Conservation (phyloP, 2,113 vertebrate genomes). For the Zootoca vivipara region DNA sequence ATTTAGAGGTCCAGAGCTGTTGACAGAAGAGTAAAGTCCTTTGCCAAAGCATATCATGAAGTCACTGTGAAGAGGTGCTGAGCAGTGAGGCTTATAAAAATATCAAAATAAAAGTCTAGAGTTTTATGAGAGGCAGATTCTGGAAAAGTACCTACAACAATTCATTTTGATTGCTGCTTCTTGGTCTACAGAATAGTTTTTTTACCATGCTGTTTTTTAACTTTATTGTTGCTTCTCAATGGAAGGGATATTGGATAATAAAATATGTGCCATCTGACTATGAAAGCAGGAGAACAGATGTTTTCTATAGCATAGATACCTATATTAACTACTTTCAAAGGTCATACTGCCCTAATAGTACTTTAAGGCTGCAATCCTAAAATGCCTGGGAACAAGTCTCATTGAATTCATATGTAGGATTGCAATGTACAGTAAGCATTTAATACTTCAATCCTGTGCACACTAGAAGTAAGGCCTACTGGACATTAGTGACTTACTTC, state of each 20-base stretch:
- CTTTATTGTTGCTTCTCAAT: slow-evolving; percentile 11
- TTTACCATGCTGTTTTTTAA: neutral
- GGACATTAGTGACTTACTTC: neutral
- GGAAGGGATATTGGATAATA: neutral
- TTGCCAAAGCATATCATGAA: neutral
- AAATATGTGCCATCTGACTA: neutral
- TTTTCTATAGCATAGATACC: neutral
- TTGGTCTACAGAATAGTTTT: neutral
- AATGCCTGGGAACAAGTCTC: neutral
- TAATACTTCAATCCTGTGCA: neutral
- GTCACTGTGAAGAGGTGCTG: neutral
- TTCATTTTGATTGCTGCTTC: slow-evolving; percentile 15
- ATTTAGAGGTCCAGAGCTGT: neutral
- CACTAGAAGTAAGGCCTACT: neutral
- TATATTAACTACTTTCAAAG: neutral
- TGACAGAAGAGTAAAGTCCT: neutral
- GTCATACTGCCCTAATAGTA: neutral
- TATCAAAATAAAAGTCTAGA: slow-evolving; percentile 19
- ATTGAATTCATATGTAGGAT: neutral
- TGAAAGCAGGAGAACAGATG: neutral
- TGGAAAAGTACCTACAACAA: slow-evolving; percentile 9
- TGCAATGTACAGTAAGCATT: neutral
- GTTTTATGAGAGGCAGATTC: slow-evolving; percentile 6
- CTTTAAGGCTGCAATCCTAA: neutral
- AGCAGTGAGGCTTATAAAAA: slow-evolving; percentile 3